Evolutionary conservation across 2,797 vertebrate species (phyloP).

Genomic region (Mycteria americana): DNA sequence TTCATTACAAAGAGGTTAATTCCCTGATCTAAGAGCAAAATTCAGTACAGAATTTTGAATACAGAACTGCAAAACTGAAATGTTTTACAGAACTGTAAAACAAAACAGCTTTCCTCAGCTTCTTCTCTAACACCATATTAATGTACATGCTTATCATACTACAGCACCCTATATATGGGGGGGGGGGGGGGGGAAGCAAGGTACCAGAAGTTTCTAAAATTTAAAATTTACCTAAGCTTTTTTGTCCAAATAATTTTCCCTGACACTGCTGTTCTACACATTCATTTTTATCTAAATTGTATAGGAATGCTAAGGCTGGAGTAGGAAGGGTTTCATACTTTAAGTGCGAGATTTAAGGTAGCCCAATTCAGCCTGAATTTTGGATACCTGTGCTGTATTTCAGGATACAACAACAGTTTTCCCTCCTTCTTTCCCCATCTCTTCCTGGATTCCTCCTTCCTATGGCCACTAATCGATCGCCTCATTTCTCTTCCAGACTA

Average conservation of each 20-base stretch:
- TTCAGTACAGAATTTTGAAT: neutral
- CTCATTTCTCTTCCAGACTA: neutral
- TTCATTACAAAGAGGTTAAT: neutral
- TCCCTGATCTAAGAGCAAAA: neutral
- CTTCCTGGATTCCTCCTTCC: neutral
- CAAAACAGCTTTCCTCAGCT: neutral
- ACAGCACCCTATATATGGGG: neutral
- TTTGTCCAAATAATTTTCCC: neutral
- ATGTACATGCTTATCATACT: neutral
- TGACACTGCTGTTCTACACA: neutral
- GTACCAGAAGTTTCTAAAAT: neutral
- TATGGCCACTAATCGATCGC: neutral
- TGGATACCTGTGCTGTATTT: neutral
- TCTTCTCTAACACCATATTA: neutral
- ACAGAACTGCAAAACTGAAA: neutral
- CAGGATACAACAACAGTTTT: neutral
- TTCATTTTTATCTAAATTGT: neutral
- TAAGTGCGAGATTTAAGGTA: neutral
- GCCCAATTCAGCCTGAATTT: neutral
- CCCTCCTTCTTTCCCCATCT: neutral
- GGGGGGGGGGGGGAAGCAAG: fast-evolving
- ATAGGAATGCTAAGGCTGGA: neutral
- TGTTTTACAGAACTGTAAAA: neutral
- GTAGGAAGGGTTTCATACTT: neutral
- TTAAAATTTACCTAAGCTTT: neutral